phyloP scores from a whole-genome alignment of 2,888 invertebrate genomes.

The Calameuta pallipes region DNA sequence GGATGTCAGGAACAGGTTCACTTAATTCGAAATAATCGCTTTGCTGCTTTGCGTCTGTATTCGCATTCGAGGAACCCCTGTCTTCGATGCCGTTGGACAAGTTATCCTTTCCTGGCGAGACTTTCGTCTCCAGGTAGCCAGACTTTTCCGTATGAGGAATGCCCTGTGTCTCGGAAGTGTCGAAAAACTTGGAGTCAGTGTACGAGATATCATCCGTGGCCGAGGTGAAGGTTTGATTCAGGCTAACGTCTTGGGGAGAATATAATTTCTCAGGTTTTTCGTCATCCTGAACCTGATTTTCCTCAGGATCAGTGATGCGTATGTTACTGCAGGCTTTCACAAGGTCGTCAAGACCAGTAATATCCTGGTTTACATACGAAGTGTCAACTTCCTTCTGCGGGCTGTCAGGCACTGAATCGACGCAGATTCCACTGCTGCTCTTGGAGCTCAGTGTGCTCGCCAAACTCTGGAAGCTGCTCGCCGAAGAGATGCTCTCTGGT shows the following conservation, averaged over 20 bases:
- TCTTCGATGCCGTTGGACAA: neutral
- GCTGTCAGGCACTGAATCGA: conserved; percentile 34
- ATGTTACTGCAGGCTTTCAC: conserved; percentile 52
- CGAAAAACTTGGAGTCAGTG: neutral
- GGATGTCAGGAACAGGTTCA: neutral
- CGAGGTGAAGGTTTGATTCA: conserved; percentile 52
- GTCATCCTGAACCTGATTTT: neutral
- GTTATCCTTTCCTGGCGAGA: neutral
- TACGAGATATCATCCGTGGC: conserved; percentile 39
- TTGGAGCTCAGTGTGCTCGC: conserved; percentile 51
- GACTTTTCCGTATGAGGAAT: neutral
- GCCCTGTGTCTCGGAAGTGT: neutral
- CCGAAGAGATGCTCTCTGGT: conserved; percentile 50
- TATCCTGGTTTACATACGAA: conserved; percentile 44
- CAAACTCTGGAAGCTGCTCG: conserved; percentile 57
- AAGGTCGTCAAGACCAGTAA: conserved; percentile 54
- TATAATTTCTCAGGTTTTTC: neutral
- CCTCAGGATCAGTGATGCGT: conserved; percentile 20
- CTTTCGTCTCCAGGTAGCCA: neutral
- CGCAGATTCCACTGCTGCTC: conserved; percentile 49
- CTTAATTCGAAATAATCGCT: neutral
- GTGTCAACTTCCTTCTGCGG: conserved; percentile 36
- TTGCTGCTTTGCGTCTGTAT: neutral
- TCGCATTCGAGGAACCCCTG: neutral
- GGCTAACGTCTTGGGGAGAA: conserved; percentile 40